Evolutionary conservation across 2,888 invertebrate species (phyloP), one percentile per base, ranked within the genome.

Genomic region (Aphidoletes aphidimyza): DNA sequence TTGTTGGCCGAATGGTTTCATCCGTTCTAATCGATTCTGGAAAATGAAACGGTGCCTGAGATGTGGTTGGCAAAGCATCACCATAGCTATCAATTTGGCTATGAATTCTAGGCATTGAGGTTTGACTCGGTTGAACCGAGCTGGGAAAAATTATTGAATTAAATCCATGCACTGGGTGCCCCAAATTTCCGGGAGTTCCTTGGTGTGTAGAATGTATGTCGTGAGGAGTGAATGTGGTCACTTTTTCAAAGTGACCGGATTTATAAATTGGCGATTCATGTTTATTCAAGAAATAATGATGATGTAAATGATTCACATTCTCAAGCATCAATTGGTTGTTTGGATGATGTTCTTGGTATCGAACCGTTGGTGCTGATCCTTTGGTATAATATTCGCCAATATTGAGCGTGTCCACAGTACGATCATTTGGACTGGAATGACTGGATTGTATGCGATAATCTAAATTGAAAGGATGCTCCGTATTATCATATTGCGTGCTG

Each of bases 231-330:
- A 81, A 83, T 86, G 86, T 26, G 69, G 81, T 36, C 6, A 59
- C 26, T 34, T 85, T 84, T 39, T 85, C 85, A 26, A 26, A 69
- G 19, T 26, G 30, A 5, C 45, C 78, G 0, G 69, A 2, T 34
- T 84, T 85, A 36, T 85, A 47, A 39, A 86, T 84, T 17, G 86
- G 86, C 11, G 86, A 37, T 45, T 86, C 87, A 54, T 86, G 85
- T 36, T 87, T 86, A 17, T 86, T 86, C 87, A 89, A 88, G 86
- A 89, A 90, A 86, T 89, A 90, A 86, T 90, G 90, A 86, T 90
- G 90, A 86, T 90, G 90, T 47, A 89, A 88, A 84, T 90, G 90
- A 86, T 90, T 90, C 0, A n/a, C 69, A 69, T 69, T 69, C 30
- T 69, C 69, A 14, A 89, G 88, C 0, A 89, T 87, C 45, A 87